Evolutionary conservation across 2,888 invertebrate species (phyloP).

Genomic region (Eulithis testata): DNA sequence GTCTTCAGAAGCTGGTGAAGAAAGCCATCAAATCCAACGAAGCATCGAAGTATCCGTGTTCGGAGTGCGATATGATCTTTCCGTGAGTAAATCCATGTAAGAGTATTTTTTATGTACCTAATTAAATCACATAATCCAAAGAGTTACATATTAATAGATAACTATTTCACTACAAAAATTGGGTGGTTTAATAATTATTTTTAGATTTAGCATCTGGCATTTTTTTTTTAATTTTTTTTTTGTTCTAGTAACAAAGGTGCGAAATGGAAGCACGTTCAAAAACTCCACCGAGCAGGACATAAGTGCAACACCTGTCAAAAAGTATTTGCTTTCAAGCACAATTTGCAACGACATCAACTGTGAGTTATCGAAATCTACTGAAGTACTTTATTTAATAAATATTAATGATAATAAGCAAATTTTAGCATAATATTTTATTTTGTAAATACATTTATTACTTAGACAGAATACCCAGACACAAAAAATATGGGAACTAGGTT

Average conservation of each 20-base stretch:
- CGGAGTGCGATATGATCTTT: constrained; percentile 64
- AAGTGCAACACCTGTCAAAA: constrained; percentile 63
- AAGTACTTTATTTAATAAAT: too few relatives aligned
- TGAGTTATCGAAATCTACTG: constrained; percentile 44
- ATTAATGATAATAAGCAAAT: too few relatives aligned
- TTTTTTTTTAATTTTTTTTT: too few relatives aligned
- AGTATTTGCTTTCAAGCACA: constrained; percentile 62
- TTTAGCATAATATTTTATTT: too few relatives aligned
- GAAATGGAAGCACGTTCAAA: constrained; percentile 66
- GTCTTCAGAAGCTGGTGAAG: constrained; percentile 39
- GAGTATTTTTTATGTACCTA: background rate
- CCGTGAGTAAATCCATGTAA: constrained; percentile 54
- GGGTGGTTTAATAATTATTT: too few relatives aligned
- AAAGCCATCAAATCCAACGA: constrained; percentile 1
- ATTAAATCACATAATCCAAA: too few relatives aligned
- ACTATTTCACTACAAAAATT: background rate
- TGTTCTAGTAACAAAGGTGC: constrained; percentile 52
- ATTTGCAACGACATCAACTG: constrained; percentile 60
- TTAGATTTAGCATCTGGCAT: too few relatives aligned
- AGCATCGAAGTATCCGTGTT: constrained; percentile 47
- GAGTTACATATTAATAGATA: background rate
- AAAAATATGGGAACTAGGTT: too few relatives aligned
- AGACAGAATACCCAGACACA: too few relatives aligned
- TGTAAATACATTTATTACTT: too few relatives aligned
- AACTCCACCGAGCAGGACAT: constrained; percentile 60